Conservation (phyloP, 2,888 invertebrate genomes). For the Pilophorus perplexus region DNA sequence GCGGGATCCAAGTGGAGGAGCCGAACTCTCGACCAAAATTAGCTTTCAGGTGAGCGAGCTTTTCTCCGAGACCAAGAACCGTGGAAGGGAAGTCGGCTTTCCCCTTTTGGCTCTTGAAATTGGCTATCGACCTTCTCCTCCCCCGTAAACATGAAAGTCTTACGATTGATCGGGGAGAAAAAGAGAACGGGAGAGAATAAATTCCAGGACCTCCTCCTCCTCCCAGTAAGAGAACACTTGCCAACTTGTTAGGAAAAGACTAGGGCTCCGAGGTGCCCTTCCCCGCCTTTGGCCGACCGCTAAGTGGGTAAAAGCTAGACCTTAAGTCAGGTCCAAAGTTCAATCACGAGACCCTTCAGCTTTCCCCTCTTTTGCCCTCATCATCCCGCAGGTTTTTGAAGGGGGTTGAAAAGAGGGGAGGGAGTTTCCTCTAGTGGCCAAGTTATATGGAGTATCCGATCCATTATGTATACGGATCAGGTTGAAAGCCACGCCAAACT, state of each 20-base stretch:
- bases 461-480: conserved; percentile 36
- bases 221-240: conserved; percentile 14
- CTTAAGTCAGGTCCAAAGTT: conserved; percentile 21
- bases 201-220: neutral
- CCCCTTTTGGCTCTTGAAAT: conserved; percentile 20
- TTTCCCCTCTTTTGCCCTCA: neutral
- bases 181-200: conserved; percentile 11
- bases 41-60: too few relatives aligned
- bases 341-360: conserved; percentile 21
- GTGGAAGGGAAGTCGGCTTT: too few relatives aligned
- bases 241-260: conserved; percentile 30
- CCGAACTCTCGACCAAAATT: too few relatives aligned
- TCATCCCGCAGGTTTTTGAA: conserved; percentile 27
- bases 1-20: too few relatives aligned
- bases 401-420: conserved; percentile 58
- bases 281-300: conserved; percentile 1
- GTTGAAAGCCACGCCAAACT: conserved; percentile 26
- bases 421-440: conserved; percentile 84
- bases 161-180: conserved; percentile 12
- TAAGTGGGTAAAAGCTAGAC: conserved; percentile 30
- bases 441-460: conserved; percentile 31
- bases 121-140: conserved; percentile 3
- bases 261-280: neutral
- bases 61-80: too few relatives aligned
- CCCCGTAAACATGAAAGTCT: conserved; percentile 21